phyloP scores from a whole-genome alignment of 2,113 vertebrate genomes.

The Procavia capensis region DNA sequence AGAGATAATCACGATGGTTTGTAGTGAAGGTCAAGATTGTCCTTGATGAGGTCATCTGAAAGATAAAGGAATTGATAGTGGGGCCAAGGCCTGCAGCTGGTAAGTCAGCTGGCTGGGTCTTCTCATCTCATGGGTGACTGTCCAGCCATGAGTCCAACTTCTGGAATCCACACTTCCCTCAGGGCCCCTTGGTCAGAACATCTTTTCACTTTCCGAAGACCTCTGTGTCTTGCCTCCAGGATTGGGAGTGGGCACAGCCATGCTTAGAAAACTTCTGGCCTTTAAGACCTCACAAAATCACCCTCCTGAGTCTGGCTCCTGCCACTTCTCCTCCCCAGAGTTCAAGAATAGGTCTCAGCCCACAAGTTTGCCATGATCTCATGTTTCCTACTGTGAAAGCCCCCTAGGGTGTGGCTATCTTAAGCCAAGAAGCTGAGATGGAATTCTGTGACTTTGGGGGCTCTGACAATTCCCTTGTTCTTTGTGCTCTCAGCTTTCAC shows the following conservation, averaged over 20 bases:
- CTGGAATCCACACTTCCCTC: neutral
- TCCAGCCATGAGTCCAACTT: neutral
- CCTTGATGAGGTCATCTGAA: neutral
- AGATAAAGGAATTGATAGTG: neutral
- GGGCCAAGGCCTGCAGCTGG: neutral
- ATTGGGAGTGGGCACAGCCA: neutral
- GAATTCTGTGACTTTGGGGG: constrained; percentile 77
- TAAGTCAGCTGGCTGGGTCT: neutral
- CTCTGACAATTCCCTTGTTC: constrained; percentile 33
- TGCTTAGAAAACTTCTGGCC: neutral
- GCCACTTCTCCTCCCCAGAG: neutral
- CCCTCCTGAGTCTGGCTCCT: neutral
- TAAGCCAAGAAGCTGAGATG: neutral
- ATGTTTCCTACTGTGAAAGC: constrained; percentile 67
- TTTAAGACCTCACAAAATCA: neutral
- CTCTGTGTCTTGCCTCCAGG: neutral
- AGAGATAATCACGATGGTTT: neutral
- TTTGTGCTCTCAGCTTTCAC: constrained; percentile 58
- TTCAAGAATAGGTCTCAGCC: constrained; percentile 65
- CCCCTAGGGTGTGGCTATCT: constrained; percentile 20
- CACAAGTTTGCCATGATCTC: constrained; percentile 66
- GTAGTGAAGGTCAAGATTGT: neutral
- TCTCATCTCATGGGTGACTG: neutral
- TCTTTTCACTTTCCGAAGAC: neutral
- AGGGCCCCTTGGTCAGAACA: neutral